Evolutionary conservation across 2,888 invertebrate genomes (phyloP).

Genomic region (Drosophila flavopinicola): DNA sequence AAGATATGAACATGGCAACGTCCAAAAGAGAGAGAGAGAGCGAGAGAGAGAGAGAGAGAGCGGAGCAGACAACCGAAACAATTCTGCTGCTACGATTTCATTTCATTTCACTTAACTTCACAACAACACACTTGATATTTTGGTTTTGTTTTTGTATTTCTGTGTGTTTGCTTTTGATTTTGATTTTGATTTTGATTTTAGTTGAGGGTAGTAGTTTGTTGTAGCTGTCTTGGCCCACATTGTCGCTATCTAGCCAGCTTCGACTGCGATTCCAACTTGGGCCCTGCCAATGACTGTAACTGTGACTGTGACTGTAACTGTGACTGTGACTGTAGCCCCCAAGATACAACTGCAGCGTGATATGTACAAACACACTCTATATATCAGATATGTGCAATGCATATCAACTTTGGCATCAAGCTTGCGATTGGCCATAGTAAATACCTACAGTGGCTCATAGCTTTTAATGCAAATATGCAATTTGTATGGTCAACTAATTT

Average conservation of each 20-base stretch:
- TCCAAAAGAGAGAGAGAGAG: no score
- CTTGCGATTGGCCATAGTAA: no score
- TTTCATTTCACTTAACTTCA: conserved; percentile 49
- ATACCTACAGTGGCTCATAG: no score
- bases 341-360: conserved; percentile 29
- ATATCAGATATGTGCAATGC: neutral
- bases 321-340: conserved; percentile 20
- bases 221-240: conserved; percentile 14
- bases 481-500: no score
- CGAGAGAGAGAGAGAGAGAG: no score
- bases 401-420: neutral
- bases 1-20: conserved; percentile 76
- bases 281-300: conserved; percentile 11
- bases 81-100: conserved; percentile 16
- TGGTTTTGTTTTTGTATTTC: conserved; percentile 14
- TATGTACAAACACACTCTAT: neutral
- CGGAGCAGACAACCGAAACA: conserved; percentile 15
- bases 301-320: conserved; percentile 7
- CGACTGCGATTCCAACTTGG: no score
- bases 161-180: conserved; percentile 18
- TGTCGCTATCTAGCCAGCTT: conserved; percentile 28
- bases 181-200: conserved; percentile 7
- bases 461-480: no score
- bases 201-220: conserved; percentile 22
- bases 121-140: no score